Evolutionary conservation across 2,888 invertebrate genomes (phyloP), one percentile per base, ranked within the genome.

Genomic region (Epistrophe eligans): DNA sequence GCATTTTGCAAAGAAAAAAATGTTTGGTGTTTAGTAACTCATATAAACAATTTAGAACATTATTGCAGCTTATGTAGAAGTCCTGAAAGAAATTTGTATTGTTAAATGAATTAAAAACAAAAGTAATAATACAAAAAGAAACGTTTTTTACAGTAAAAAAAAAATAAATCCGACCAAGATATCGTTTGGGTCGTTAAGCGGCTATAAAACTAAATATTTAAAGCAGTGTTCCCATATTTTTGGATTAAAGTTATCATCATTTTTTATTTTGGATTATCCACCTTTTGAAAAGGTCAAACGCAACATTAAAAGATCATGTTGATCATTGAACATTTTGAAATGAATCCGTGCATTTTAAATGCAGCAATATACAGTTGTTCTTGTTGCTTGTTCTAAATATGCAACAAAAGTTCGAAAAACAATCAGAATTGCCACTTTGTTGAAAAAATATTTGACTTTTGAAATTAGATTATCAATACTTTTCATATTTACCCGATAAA

Each of bases 1-100:
- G 83, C 87, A 87, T 83, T 87, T 87, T 76, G 87, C 87, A 87
- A 82, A 87, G 67, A 83, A 87, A 87, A 79, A 57, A 82, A 67
- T 83, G 62, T 87, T 83, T 79, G 52, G 87, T 79, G 79, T 79
- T 19, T 2, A 11, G 40, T 58, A 85, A 85, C 74, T 24, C 40
- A 55, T 38, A 87, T 71, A 24, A 24, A 35, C 24, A 15, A 66
- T 70, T 50, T 19, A 32, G 15, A 79, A 79, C 19, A 19, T 28
- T 62, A 62, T 79, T 79, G 71, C 73, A 74, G 76, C 74, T 83
- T 71, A 50, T 62, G 77, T 57, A 71, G 58, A 57, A 67, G 50
- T 52, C 79, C 87, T 83, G 79, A 24, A 87, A 87, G 35, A 79
- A 76, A 72, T 40, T 40, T 15, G 66, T 70, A 17, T 70, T 40